These are phyloP conservation scores for Drosophila parabipectinata DNA, from an alignment of 1,140 invertebrate genomes.

Conservation along the genomic window DNA sequence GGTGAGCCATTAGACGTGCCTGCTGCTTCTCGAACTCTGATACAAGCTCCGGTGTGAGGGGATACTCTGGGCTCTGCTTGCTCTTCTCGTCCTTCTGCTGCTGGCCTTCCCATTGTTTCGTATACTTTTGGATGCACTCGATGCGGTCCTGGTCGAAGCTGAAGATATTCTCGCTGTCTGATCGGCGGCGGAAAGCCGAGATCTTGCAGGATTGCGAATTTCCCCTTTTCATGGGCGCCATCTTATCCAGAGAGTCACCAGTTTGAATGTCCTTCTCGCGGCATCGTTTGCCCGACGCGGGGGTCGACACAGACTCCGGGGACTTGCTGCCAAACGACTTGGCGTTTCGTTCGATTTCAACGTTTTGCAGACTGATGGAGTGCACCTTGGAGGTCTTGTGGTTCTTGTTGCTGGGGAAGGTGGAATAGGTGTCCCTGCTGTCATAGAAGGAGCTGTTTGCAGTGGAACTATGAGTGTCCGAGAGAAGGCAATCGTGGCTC, in stretches of 20 bases:
- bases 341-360: conserved; percentile 87
- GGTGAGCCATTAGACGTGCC: conserved; percentile 78
- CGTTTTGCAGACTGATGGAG: conserved; percentile 88
- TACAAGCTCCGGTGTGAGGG: conserved; percentile 85
- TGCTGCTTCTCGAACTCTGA: conserved; percentile 87
- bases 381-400: conserved; percentile 86
- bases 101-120: conserved; percentile 86
- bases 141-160: conserved; percentile 89
- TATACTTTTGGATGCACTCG: conserved; percentile 87
- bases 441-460: conserved; percentile 87
- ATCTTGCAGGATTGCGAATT: conserved; percentile 81
- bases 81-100: conserved; percentile 84
- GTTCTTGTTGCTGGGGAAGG: conserved; percentile 86
- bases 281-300: conserved; percentile 64
- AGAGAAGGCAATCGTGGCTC: conserved; percentile 86
- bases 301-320: conserved; percentile 70
- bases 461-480: conserved; percentile 85
- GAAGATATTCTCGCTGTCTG: conserved; percentile 87
- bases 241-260: conserved; percentile 72
- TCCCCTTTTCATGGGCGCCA: conserved; percentile 63
- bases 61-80: conserved; percentile 81
- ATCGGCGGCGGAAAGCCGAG: conserved; percentile 83
- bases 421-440: conserved; percentile 87
- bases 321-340: conserved; percentile 82
- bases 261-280: conserved; percentile 80